Evolutionary conservation across 2,888 invertebrate species (phyloP), one percentile per base, ranked within the genome.

Genomic region (Drosophila falleni): DNA sequence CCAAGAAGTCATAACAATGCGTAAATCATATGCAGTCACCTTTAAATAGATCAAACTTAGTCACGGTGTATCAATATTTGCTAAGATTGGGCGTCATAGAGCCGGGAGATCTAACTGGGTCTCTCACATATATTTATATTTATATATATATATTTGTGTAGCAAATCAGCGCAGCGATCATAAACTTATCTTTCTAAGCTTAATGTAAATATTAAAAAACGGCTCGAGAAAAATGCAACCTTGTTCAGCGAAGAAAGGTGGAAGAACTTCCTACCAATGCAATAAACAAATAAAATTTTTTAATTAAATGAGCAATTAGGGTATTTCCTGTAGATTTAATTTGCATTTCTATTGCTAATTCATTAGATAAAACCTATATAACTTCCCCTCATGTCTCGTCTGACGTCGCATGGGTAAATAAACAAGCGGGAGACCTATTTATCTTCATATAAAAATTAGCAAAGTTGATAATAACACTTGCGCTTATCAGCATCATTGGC

Each of bases 41-140:
- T 59, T 42, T 54, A 39, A 23, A 49, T 41, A 58, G n/a, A 62
- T 58, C 64, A 68, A 39, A 37, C 54, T 79, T 65, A 62, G 51
- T 81, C 73, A 87, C 69, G 79, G 42, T 53, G 11, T 44, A 8
- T 13, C 73, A 85, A 82, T 80, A 85, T 83, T 83, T 74, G 64
- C 49, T 2, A 6, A 64, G 63, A 74, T 72, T 65, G 53, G 51
- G 58, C 65, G 51, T 54, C 49, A 61, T 8, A n/a, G 8, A 35
- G 19, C 31, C 10, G 31, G 8, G 11, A 42, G 31, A 49, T 41
- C 50, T 60, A 50, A 50, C 26, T 56, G 23, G 44, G 33, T 26
- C 50, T 33, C 49, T 41, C 47, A 39, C 53, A n/a, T n/a, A n/a
- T n/a, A n/a, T n/a, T n/a, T n/a, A n/a, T n/a, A n/a, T 2, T 19